These are phyloP conservation scores for Opisthograptis luteolata DNA, from an alignment of 2,888 invertebrate species.

Conservation along the genomic window DNA sequence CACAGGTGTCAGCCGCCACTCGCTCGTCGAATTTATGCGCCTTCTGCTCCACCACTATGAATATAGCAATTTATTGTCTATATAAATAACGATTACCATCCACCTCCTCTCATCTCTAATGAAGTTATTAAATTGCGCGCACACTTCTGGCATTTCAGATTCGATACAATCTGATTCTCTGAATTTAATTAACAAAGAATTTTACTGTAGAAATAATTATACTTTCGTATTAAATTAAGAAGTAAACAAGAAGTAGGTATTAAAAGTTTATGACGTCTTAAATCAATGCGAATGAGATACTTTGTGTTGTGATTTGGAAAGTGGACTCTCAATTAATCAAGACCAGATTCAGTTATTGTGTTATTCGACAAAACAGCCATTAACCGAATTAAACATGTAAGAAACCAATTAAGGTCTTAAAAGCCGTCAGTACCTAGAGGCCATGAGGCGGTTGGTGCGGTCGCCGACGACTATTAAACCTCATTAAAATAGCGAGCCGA, in stretches of 20 bases:
- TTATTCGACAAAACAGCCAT: constrained; percentile 65
- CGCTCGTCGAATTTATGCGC: constrained; percentile 80
- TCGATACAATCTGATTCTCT: constrained; percentile 34
- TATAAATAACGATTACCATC: constrained; percentile 74
- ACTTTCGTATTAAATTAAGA: constrained; percentile 16
- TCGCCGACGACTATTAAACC: constrained; percentile 64
- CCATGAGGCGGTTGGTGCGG: constrained; percentile 48
- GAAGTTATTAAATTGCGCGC: constrained; percentile 62
- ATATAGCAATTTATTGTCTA: constrained; percentile 77
- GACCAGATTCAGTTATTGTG: constrained; percentile 64
- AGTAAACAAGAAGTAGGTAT: constrained; percentile 49
- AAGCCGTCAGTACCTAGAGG: constrained; percentile 66
- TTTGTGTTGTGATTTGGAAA: no score
- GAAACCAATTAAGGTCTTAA: constrained; percentile 75
- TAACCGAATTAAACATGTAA: constrained; percentile 73
- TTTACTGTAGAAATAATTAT: neutral
- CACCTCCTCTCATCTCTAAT: constrained; percentile 59
- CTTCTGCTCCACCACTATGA: constrained; percentile 73
- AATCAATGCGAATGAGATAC: constrained; percentile 57
- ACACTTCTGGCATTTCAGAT: constrained; percentile 44
- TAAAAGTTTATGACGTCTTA: constrained; percentile 55
- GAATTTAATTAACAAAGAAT: constrained; percentile 41
- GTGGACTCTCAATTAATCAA: no score
- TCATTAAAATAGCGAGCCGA: constrained; percentile 75
- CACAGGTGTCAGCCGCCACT: constrained; percentile 81